phyloP scores from a whole-genome alignment of 2,113 vertebrate species.

The Vimba vimba region DNA sequence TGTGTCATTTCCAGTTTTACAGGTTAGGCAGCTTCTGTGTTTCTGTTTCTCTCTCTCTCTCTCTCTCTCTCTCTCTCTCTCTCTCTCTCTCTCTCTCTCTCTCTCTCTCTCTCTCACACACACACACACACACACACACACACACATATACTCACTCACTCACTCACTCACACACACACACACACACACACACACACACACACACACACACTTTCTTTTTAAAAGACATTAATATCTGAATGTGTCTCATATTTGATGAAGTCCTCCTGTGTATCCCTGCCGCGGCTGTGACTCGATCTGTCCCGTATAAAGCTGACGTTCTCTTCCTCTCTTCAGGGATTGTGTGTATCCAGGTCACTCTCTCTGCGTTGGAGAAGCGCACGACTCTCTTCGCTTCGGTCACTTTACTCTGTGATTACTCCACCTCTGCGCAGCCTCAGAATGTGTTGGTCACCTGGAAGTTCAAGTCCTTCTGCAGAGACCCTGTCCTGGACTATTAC shows the following conservation, averaged over 20 bases:
- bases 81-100: background rate
- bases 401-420: conserved; percentile 87
- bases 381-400: conserved; percentile 85
- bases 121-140: background rate
- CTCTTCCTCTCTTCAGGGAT: conserved; percentile 71
- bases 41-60: background rate
- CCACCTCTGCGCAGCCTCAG: conserved; percentile 86
- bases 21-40: conserved; percentile 60
- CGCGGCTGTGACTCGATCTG: too few species aligned
- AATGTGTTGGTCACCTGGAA: conserved; percentile 90
- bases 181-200: background rate
- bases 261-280: too few species aligned
- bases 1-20: conserved; percentile 68
- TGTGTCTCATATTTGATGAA: too few species aligned
- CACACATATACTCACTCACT: too few species aligned
- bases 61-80: background rate
- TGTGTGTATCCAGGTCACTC: conserved; percentile 81
- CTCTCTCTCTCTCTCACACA: too few species aligned
- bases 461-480: conserved; percentile 95
- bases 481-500: conserved; percentile 93
- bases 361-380: conserved; percentile 78
- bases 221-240: too few species aligned
- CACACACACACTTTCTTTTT: conserved; percentile 17
- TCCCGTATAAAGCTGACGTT: too few species aligned
- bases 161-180: background rate